Base-by-base conservation (phyloP, 2,113 vertebrate species). In the Caloenas nicobarica region DNA sequence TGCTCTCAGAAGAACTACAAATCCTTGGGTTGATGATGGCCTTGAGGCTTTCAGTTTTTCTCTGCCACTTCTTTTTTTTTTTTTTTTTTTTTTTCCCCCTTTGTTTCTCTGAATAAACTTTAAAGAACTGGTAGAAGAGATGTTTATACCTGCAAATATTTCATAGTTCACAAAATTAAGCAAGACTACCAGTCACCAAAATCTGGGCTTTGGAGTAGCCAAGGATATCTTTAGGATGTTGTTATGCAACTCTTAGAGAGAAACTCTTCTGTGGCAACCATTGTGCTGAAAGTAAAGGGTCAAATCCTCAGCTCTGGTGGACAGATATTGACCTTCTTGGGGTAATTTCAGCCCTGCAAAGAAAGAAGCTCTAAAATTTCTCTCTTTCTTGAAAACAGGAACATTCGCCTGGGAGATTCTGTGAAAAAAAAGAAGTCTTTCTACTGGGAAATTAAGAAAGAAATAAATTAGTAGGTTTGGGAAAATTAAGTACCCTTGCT, bases 1-100 rank as follows among this genome's bases (percentile, higher is more conserved):
- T 85, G 56, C 71, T 71, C 84, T 88, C 94, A 54, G 53, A 88
- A 96, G 96, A 96, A 87, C 77, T 82, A 96, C 91, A 91, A 91
- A 96, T 97, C 84, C 95, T 87, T 71, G 58, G 88, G 89, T 73
- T 95, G 91, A 92, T 83, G 48, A 58, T 95, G 64, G 85, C 91
- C 92, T 86, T 77, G 76, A 94, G 73, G 85, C 64, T 88, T 89
- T 78, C 72, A 70, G 70, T 44, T 97, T 96, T 90, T 70, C n/a
- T 58, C 16, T 78, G n/a, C 34, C 33, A 70, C 65, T 92, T 68
- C 38, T 64, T 86, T 80, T 85, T 86, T 80, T 85, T 72, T 57
- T 89, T 25, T 7, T 16, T 64, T 86, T 80, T 85, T 86, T 80
- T 85, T 72, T 57, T 89, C 23, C 5, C 17, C 48, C 53, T 87